Evolutionary conservation across 92 coral and sea anemone species (phyloP).

Genomic region (Porites evermanni): DNA sequence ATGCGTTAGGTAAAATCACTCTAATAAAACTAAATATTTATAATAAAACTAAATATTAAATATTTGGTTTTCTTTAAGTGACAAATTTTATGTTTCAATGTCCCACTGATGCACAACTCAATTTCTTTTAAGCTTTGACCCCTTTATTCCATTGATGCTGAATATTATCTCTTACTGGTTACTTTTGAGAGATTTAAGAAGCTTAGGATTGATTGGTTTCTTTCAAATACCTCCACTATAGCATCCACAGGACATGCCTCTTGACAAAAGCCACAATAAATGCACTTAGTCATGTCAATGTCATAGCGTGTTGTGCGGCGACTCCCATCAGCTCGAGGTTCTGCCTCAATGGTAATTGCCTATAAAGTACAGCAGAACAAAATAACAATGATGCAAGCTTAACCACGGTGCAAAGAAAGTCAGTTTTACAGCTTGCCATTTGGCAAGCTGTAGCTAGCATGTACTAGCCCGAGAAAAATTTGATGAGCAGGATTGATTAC

Average conservation of each 20-base stretch:
- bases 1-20: too few species aligned
- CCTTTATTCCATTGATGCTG: too few species aligned
- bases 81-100: too few species aligned
- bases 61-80: too few species aligned
- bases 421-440: background rate
- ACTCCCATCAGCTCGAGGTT: constrained; percentile 96
- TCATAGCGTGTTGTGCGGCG: constrained; percentile 98
- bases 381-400: background rate
- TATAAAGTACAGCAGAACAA: constrained; percentile 23
- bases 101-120: too few species aligned
- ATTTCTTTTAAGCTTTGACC: too few species aligned
- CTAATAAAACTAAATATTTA: too few species aligned
- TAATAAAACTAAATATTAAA: too few species aligned
- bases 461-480: too few species aligned
- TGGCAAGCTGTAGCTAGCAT: background rate
- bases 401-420: background rate
- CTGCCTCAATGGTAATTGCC: constrained; percentile 99
- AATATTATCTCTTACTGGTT: too few species aligned
- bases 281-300: constrained; percentile 98
- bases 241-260: constrained; percentile 99
- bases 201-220: background rate
- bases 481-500: too few species aligned
- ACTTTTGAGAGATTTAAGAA: too few species aligned
- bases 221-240: constrained; percentile 86
- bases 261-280: constrained; percentile 98